Evolutionary conservation across 2,888 invertebrate species (phyloP).

Genomic region (Bembecia ichneumoniformis): DNA sequence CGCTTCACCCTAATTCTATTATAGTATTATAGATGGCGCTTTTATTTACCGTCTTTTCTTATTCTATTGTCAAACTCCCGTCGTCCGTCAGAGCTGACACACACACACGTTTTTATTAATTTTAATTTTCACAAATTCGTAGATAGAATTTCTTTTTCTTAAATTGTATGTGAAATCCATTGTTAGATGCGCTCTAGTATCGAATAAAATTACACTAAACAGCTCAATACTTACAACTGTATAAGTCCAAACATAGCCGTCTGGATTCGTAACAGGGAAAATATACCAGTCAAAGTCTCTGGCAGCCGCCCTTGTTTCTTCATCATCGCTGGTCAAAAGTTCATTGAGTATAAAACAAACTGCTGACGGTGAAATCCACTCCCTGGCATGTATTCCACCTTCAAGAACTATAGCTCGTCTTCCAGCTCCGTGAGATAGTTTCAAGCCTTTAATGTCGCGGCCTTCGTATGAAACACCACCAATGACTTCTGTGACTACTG

Average conservation of each 20-base stretch:
- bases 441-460: constrained; percentile 34
- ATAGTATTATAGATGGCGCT: too few species aligned
- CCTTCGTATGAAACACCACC: constrained; percentile 53
- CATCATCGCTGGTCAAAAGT: constrained; percentile 55
- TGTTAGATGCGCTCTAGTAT: too few species aligned
- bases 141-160: too few species aligned
- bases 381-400: constrained; percentile 79
- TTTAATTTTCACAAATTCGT: neutral
- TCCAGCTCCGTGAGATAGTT: constrained; percentile 19
- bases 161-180: too few species aligned
- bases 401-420: constrained; percentile 62
- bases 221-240: constrained; percentile 5
- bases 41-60: too few species aligned
- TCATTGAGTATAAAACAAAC: constrained; percentile 72
- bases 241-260: constrained; percentile 75
- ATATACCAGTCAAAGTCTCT: constrained; percentile 76
- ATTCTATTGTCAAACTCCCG: too few species aligned
- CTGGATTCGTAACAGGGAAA: constrained; percentile 80
- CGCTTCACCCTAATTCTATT: too few species aligned
- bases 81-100: too few species aligned
- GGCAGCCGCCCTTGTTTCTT: constrained; percentile 44
- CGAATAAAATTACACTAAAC: too few species aligned
- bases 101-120: too few species aligned
- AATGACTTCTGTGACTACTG: constrained; percentile 36
- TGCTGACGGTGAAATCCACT: constrained; percentile 78